Evolutionary conservation across 2,113 vertebrate species (phyloP), one percentile per base, ranked within the genome.

Genomic region (Falcunculus frontatus): DNA sequence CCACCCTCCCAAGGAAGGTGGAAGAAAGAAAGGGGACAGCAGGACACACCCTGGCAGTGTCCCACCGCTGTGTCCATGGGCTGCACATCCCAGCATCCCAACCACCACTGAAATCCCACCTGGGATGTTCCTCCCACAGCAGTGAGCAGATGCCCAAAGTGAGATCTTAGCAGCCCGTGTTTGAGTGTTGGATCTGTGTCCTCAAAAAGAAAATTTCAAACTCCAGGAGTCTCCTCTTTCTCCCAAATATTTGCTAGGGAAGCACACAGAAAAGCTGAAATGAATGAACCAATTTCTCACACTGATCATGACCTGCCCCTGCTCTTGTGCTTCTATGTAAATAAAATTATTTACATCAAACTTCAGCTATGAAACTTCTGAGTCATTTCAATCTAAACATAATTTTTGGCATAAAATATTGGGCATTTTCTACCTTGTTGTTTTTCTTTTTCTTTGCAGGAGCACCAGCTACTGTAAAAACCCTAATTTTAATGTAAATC

Each of bases 161-260:
- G 22, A 69, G 59, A 37, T 8, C 11, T 57, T 32, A 77, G 68
- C 55, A 29, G 52, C 17, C 25, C 20, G 33, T 50, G 4, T 26
- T 9, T 0, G 0, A 37, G 6, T 3, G 8, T 18, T 16, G 33
- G 35, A 22, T 41, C 52, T 0, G 0, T 4, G 16, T 29, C 35
- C 41, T 62, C n/a, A 47, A 55, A 62, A 47, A 22, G 5, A 22
- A 59, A 30, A 22, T 42, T 41, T 55, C 78, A 35, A 4, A 11
- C 41, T 69, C 12, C 32, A 35, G 25, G 32, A 69, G 27, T 21
- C 16, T 70, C 37, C 8, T 35, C n/a, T 20, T 69, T 35, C 55
- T 35, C 30, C 29, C 30, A 47, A 6, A 26, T 35, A 23, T 14
- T 84, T 67, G 14, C 42, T 35, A 8, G 60, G 68, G 72, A 86